Conservation (phyloP, 2,797 vertebrate genomes). For the Echeneis naucrates region DNA sequence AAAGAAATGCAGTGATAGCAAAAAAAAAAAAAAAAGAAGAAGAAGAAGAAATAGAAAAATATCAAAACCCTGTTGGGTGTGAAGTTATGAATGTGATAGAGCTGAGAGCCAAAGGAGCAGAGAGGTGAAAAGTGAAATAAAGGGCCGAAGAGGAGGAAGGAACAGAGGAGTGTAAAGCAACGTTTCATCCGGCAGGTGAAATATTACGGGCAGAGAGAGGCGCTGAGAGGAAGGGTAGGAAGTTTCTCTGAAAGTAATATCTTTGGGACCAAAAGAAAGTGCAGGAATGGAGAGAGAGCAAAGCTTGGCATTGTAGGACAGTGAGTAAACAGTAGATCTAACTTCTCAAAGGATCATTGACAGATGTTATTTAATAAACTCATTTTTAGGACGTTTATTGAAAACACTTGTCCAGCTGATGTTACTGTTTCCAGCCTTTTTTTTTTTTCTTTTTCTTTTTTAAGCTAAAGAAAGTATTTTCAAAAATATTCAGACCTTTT, state of each 20-base stretch:
- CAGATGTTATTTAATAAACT: background rate
- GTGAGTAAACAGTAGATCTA: background rate
- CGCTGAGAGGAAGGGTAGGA: conserved; percentile 22
- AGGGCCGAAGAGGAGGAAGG: conserved; percentile 18
- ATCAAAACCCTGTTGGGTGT: conserved; percentile 57
- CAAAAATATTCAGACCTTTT: no score
- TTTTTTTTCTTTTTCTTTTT: no score
- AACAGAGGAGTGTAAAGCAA: conserved; percentile 53
- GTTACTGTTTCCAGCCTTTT: background rate
- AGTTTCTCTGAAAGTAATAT: conserved; percentile 19
- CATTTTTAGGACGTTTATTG: background rate
- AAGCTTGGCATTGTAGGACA: background rate
- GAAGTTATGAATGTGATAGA: conserved; percentile 47
- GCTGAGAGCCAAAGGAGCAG: conserved; percentile 32
- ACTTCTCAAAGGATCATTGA: background rate
- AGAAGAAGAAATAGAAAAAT: conserved; percentile 40
- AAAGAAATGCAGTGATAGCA: conserved; percentile 24
- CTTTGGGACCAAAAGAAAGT: conserved; percentile 11
- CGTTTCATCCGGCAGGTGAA: conserved; percentile 47
- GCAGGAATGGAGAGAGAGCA: conserved; percentile 25
- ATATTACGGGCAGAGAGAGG: conserved; percentile 44
- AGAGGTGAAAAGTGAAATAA: conserved; percentile 60
- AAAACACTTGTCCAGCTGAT: background rate
- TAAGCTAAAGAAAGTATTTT: no score
- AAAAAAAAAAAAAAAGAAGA: conserved; percentile 22